Base-by-base conservation (phyloP, 2,113 vertebrate genomes). In the Cairina moschata region DNA sequence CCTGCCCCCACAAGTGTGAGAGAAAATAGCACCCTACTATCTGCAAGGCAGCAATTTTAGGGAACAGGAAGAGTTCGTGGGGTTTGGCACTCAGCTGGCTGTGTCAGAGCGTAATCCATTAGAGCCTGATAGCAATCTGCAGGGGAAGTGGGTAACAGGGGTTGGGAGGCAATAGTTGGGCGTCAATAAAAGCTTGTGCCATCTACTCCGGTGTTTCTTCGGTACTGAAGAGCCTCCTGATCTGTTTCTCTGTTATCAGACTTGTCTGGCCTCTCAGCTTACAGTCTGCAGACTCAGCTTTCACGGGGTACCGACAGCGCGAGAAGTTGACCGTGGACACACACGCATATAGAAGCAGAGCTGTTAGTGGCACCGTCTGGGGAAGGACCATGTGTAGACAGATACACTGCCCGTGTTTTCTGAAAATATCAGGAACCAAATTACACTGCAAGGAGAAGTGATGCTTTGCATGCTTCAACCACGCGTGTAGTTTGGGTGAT, bases 221-320 rank as follows among this genome's bases (percentile, higher is more conserved):
- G 32, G 48, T 22, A 31, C 71, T 28, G 32, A 60, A 50, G 83
- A 44, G 65, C 36, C 80, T 76, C 21, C 48, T 73, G 7, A 66
- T 91, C 40, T 83, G 83, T 88, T 93, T 54, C 79, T 74, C 81
- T 65, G 1, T 54, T 44, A 28, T 75, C 55, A 60, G 79, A 69
- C 83, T 93, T 62, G 78, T 89, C 90, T 95, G 11, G 84, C 46
- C 0, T 72, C 85, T 86, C 91, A 10, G 12, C 73, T 90, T 6
- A 2, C 52, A 48, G 76, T 29, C 50, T 93, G 77, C 86, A 93
- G 62, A 60, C 34, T 91, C 79, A 82, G 83, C 86, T 96, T 50
- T 75, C 74, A 73, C 42, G 69, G 80, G 8, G 20, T 68, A 76
- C 3, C 21, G 0, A 12, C 67, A 8, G 69, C 15, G 36, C 86